A percentile compares a stretch with the other conserved stretches of the same genome.
Evolutionary conservation across 2,888 invertebrate species (phyloP).

Genomic region (Coelinius sp.): DNA sequence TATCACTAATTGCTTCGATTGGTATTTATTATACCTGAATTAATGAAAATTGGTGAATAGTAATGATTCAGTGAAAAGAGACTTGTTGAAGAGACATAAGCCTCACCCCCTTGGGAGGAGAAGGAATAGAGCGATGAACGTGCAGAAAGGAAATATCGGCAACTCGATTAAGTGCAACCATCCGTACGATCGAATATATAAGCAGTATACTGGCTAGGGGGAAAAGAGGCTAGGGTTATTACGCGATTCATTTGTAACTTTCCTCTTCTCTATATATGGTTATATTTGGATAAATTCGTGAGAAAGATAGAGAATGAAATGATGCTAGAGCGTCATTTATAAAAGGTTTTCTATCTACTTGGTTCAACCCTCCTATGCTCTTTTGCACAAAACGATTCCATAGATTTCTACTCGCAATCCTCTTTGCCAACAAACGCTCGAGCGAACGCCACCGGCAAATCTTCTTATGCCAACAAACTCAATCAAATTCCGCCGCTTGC

Average conservation of each 20-base stretch:
- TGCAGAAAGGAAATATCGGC: slow-evolving; percentile 59
- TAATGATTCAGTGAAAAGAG: background rate
- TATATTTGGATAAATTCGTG: slow-evolving; percentile 27
- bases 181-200: slow-evolving; percentile 58
- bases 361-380: slow-evolving; percentile 43
- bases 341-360: slow-evolving; percentile 13
- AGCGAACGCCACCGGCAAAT: slow-evolving; percentile 59
- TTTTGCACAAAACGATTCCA: slow-evolving; percentile 46
- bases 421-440: slow-evolving; percentile 65
- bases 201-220: slow-evolving; percentile 53
- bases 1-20: background rate
- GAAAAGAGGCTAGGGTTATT: slow-evolving; percentile 54
- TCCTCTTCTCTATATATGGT: slow-evolving; percentile 42
- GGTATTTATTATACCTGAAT: background rate
- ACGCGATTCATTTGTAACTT: slow-evolving; percentile 68
- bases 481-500: slow-evolving; percentile 61
- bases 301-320: slow-evolving; percentile 36
- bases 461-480: slow-evolving; percentile 64
- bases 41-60: background rate
- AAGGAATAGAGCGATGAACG: slow-evolving; percentile 37
- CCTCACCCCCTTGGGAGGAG: slow-evolving; percentile 11
- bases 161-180: slow-evolving; percentile 59
- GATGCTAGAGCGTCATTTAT: slow-evolving; percentile 22
- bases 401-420: slow-evolving; percentile 56
- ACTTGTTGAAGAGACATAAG: slow-evolving; percentile 33